Percentiles rank a stretch among this genome's conserved stretches.
Evolutionary conservation across 1,140 invertebrate genomes (phyloP).

Genomic region (Goniozus legneri): DNA sequence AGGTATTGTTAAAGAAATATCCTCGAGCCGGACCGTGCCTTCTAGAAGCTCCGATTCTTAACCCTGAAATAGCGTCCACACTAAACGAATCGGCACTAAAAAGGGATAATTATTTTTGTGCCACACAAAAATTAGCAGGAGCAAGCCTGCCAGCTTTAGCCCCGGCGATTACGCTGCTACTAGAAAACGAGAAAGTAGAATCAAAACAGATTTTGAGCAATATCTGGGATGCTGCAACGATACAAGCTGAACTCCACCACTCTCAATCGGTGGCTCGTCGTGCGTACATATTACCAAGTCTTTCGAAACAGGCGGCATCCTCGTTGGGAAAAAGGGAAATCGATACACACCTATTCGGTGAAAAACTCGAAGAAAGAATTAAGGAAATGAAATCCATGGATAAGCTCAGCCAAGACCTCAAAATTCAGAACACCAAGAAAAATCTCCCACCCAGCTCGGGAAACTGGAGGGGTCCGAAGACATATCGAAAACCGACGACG

Average conservation of each 20-base stretch:
- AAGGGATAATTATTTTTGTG: conserved; percentile 11
- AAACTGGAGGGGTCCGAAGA: not conserved
- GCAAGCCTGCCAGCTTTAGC: conserved; percentile 10
- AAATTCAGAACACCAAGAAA: too few species aligned
- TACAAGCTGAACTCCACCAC: conserved; percentile 8
- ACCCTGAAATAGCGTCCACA: conserved; percentile 5
- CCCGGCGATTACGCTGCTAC: conserved; percentile 9
- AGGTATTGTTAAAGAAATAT: conserved; percentile 1
- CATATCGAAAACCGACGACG: too few species aligned
- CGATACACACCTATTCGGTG: not conserved
- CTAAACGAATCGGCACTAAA: conserved; percentile 9
- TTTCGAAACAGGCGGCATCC: not conserved
- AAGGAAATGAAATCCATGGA: conserved; percentile 1
- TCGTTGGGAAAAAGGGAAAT: not conserved
- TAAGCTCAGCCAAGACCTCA: too few species aligned
- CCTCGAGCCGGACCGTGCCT: conserved; percentile 8
- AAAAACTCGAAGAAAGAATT: conserved; percentile 8
- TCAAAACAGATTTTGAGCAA: not conserved
- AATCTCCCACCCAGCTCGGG: not conserved
- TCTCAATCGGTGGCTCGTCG: conserved; percentile 4
- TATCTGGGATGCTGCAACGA: conserved; percentile 10
- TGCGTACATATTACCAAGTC: conserved; percentile 3
- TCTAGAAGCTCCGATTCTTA: conserved; percentile 6
- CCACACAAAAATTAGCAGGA: conserved; percentile 4
- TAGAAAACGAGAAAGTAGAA: conserved; percentile 11